Evolutionary conservation across 2,888 invertebrate genomes (phyloP).

Genomic region (Heliconius erato): DNA sequence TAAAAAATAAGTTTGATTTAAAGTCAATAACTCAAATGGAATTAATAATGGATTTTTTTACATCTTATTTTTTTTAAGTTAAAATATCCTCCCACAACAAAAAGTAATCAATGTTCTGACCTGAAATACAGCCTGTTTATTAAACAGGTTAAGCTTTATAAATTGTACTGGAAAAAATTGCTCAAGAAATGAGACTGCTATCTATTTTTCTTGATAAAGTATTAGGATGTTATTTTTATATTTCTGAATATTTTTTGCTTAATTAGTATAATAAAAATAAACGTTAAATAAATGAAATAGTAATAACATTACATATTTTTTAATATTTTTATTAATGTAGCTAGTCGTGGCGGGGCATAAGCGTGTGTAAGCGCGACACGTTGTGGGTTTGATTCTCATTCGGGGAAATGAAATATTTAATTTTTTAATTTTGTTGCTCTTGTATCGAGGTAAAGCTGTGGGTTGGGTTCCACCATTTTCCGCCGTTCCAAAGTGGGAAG

Average conservation of each 20-base stretch:
- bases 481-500: too few species aligned
- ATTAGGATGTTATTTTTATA: background rate
- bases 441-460: too few species aligned
- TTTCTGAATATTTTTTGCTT: background rate
- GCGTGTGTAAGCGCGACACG: too few species aligned
- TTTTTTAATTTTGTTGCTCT: too few species aligned
- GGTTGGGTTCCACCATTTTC: too few species aligned
- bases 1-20: background rate
- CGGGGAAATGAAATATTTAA: too few species aligned
- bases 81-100: slow-evolving; percentile 3
- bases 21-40: background rate
- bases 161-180: slow-evolving; percentile 1
- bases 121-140: background rate
- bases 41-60: background rate
- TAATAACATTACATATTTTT: too few species aligned
- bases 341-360: too few species aligned
- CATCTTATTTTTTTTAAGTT: background rate
- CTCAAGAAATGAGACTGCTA: background rate
- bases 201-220: background rate
- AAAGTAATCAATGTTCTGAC: slow-evolving; percentile 2
- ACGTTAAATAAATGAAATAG: background rate
- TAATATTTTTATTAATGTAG: too few species aligned
- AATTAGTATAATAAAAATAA: background rate
- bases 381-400: too few species aligned
- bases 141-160: background rate